These are phyloP conservation scores for Vulpes vulpes DNA, from an alignment of 2,113 vertebrate genomes.

Conservation along the genomic window DNA sequence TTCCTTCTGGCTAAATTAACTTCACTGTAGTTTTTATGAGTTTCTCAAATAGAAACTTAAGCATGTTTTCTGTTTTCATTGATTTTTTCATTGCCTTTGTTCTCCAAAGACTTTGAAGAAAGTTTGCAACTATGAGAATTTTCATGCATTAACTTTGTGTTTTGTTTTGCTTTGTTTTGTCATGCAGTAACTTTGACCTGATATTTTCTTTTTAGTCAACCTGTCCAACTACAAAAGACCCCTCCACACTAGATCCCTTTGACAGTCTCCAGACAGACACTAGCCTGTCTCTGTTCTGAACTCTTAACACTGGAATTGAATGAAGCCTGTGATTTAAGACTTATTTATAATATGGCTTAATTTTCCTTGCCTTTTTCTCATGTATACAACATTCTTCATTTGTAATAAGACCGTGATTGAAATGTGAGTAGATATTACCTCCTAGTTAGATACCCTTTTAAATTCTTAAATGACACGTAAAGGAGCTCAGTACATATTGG, in stretches of 20 bases:
- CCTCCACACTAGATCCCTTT: not conserved
- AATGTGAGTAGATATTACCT: not conserved
- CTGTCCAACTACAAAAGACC: not conserved
- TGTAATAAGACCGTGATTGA: not conserved
- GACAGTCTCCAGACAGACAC: not conserved
- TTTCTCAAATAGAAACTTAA: not conserved
- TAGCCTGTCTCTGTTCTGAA: not conserved
- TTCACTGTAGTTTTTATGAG: not conserved
- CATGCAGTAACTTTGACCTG: not conserved
- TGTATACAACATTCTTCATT: not conserved
- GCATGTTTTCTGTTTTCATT: not conserved
- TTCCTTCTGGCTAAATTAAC: not conserved
- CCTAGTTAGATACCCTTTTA: not conserved
- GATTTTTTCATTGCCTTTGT: not conserved
- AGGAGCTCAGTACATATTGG: not conserved
- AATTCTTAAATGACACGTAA: not conserved
- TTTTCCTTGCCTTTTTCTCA: not conserved
- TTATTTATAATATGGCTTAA: not conserved
- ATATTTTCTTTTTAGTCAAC: not conserved
- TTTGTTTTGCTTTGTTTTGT: not conserved
- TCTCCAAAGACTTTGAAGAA: constrained; percentile 22
- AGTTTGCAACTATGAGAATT: not conserved
- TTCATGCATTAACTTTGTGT: not conserved
- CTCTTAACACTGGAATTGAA: not conserved
- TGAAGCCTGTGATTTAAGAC: not conserved